Conservation (phyloP, 2,113 vertebrate genomes). For the Malurus cyaneus region DNA sequence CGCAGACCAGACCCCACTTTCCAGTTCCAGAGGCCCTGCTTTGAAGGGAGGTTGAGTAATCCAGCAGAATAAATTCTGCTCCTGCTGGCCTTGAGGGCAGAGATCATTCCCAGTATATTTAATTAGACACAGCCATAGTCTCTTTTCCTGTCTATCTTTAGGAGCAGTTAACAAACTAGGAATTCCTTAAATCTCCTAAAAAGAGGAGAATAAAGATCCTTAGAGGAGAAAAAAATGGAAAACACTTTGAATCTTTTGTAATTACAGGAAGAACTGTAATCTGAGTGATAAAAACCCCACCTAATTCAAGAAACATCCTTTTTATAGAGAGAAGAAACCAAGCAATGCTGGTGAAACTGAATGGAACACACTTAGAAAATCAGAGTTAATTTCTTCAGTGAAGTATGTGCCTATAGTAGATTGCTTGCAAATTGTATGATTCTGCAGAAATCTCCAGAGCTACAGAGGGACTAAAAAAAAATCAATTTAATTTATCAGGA, state of each 20-base stretch:
- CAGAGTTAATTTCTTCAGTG: neutral
- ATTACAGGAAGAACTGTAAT: neutral
- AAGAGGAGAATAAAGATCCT: neutral
- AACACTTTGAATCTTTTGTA: neutral
- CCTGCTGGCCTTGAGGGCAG: neutral
- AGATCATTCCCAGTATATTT: neutral
- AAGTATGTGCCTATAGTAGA: rapidly evolving
- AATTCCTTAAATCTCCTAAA: neutral
- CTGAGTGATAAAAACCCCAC: neutral
- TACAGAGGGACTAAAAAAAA: neutral
- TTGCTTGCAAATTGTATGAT: neutral
- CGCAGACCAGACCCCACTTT: neutral
- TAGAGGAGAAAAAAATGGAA: neutral
- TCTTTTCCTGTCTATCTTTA: neutral
- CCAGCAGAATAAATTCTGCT: neutral
- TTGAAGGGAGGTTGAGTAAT: neutral
- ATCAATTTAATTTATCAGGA: neutral
- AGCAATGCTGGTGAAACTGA: neutral
- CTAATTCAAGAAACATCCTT: neutral
- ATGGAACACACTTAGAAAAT: neutral
- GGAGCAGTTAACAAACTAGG: neutral
- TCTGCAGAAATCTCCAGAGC: neutral
- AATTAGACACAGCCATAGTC: neutral
- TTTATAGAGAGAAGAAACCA: neutral
- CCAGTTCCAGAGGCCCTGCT: neutral